Base-by-base conservation (phyloP, 2,888 invertebrate species). In the Nomada hirtipes region DNA sequence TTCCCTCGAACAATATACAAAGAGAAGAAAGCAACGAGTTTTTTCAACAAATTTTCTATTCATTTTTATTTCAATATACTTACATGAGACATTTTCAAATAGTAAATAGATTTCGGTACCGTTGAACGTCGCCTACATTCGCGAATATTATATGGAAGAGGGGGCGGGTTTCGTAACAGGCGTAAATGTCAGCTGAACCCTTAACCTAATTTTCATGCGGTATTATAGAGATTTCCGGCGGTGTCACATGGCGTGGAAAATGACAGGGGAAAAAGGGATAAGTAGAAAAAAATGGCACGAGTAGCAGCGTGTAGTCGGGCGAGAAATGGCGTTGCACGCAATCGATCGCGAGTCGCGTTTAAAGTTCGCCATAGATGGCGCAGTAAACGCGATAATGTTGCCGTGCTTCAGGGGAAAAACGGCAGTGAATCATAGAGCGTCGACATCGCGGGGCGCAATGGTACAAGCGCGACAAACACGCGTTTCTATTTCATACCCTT, bases 331-430 rank as follows among this genome's bases (percentile, higher is more conserved):
- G 83, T 73, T 63, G 61, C 61, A 47, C 9, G 42, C 57, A 63
- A 83, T 83, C 83, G 82, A 83, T 83, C 70, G 78, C 57, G n/a
- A 59, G 23, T 57, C 74, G 29, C 26, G 67, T 63, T 55, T 57
- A 29, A 53, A 78, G 57, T 76, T 82, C 57, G 78, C 70, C 65
- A 53, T 76, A 82, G 76, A 84, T 82, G 83, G 82, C 64, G 60
- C 50, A 44, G 50, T 36, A 29, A 36, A 61, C 69, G 65, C 59
- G 63, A 79, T 72, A 79, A 74, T 57, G 20, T 65, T 59, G 18
- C 50, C 36, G 53, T 23, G 52, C 50, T 75, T 71, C 73, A 55
- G 18, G n/a, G 71, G 74, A 79, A 71, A 50, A 60, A 52, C 65
- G 59, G 29, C 42, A 36, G 50, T 52, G 23, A 55, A 26, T 68